phyloP scores from a whole-genome alignment of 2,888 invertebrate genomes.

The Pyrrhosoma nymphula region DNA sequence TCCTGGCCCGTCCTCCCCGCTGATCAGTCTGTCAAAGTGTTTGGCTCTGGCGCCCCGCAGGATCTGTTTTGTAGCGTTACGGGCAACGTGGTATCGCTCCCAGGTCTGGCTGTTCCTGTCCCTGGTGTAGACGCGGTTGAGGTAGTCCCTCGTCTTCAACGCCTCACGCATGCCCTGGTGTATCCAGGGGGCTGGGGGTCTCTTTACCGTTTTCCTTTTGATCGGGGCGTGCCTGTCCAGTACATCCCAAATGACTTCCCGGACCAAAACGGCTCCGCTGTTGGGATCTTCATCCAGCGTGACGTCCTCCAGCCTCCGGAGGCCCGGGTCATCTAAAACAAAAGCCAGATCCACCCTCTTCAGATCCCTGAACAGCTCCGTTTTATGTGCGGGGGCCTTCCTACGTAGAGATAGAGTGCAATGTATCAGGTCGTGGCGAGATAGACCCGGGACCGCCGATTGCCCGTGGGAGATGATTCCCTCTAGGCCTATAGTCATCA shows the following conservation, averaged over 20 bases:
- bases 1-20: not conserved
- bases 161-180: not conserved
- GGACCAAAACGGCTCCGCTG: not conserved
- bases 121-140: not conserved
- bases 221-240: not conserved
- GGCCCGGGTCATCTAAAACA: not conserved
- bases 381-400: not conserved
- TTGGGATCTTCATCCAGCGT: not conserved
- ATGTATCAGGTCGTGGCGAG: not conserved
- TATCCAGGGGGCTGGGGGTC: not conserved
- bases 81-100: not conserved
- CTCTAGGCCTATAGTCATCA: too few species aligned
- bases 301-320: not conserved
- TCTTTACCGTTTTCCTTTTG: not conserved
- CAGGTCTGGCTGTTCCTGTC: not conserved
- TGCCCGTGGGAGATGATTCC: not conserved
- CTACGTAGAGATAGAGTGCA: not conserved
- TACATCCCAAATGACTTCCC: not conserved
- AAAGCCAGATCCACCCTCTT: not conserved
- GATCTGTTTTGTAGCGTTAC: not conserved
- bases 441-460: not conserved
- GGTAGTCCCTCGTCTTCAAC: not conserved
- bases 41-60: not conserved
- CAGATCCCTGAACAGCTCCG: not conserved
- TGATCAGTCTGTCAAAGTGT: not conserved